A percentile compares a stretch with the other conserved stretches of the same genome.
Evolutionary conservation across 2,888 invertebrate species (phyloP).

Genomic region (Drosophila diplacantha): DNA sequence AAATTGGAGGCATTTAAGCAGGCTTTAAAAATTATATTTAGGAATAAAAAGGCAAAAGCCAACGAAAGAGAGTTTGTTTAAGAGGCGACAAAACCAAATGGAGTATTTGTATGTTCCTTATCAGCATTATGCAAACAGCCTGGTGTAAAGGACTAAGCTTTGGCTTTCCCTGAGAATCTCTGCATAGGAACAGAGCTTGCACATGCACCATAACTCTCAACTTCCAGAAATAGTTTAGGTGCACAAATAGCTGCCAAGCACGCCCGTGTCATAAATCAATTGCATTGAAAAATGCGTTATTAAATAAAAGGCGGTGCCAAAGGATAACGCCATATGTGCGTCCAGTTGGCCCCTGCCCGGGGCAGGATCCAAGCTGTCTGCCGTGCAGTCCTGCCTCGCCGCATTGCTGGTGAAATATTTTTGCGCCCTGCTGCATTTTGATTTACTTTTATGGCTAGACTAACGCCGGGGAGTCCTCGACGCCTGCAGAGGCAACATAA

Average conservation of each 20-base stretch:
- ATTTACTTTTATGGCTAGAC: slow-evolving; percentile 68
- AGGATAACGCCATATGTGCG: slow-evolving; percentile 36
- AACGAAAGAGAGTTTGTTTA: neutral
- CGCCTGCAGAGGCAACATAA: slow-evolving; percentile 40
- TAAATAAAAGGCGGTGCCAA: slow-evolving; percentile 53
- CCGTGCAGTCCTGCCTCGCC: slow-evolving; percentile 8
- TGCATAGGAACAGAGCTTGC: neutral
- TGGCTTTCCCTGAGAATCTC: no score
- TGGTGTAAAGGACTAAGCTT: neutral
- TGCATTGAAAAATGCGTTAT: slow-evolving; percentile 69
- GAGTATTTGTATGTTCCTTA: neutral
- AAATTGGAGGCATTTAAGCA: neutral
- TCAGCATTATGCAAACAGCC: neutral
- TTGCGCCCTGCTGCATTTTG: slow-evolving; percentile 61
- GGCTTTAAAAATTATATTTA: neutral
- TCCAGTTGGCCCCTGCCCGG: slow-evolving; percentile 28
- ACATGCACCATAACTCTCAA: slow-evolving; percentile 2
- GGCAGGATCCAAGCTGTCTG: slow-evolving; percentile 33
- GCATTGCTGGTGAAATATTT: slow-evolving; percentile 43
- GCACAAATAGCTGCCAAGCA: slow-evolving; percentile 49
- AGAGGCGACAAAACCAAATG: no score
- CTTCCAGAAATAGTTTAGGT: slow-evolving; percentile 5
- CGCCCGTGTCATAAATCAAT: slow-evolving; percentile 63
- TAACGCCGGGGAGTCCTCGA: slow-evolving; percentile 29
- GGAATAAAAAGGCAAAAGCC: neutral